Evolutionary conservation across 2,888 invertebrate genomes (phyloP).

Genomic region (Andricus quercusramuli): DNA sequence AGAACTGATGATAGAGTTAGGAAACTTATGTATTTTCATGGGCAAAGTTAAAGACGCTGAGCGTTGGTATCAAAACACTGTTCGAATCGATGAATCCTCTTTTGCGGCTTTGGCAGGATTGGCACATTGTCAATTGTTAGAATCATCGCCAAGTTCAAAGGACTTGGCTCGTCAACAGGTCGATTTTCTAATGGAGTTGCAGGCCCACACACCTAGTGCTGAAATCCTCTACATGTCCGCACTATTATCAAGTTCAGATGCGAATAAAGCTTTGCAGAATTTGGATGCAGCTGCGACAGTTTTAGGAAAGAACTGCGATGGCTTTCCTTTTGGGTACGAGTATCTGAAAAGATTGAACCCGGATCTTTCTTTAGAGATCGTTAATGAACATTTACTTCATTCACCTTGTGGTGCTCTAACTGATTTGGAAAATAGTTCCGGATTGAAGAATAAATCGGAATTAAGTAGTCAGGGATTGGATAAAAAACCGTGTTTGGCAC

Average conservation of each 20-base stretch:
- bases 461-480: background rate
- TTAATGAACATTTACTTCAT: conserved; percentile 87
- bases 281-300: conserved; percentile 83
- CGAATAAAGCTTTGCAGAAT: conserved; percentile 81
- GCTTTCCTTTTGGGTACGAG: conserved; percentile 85
- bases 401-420: conserved; percentile 82
- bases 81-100: conserved; percentile 91
- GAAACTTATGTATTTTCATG: conserved; percentile 88
- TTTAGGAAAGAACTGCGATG: conserved; percentile 80
- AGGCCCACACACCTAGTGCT: conserved; percentile 78
- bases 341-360: conserved; percentile 90
- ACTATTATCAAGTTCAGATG: conserved; percentile 80
- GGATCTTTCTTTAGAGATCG: conserved; percentile 90
- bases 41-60: conserved; percentile 89
- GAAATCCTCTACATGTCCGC: conserved; percentile 86
- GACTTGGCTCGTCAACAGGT: conserved; percentile 92
- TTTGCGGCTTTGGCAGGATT: conserved; percentile 89
- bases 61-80: conserved; percentile 88
- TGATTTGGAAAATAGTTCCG: conserved; percentile 61
- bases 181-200: conserved; percentile 90
- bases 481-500: conserved; percentile 81
- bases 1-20: conserved; percentile 89
- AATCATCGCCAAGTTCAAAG: conserved; percentile 82
- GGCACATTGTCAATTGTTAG: conserved; percentile 89
- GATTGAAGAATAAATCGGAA: background rate